These are phyloP conservation scores for Bradynema listronoti DNA, from an alignment of 1,140 invertebrate species.

Conservation along the genomic window DNA sequence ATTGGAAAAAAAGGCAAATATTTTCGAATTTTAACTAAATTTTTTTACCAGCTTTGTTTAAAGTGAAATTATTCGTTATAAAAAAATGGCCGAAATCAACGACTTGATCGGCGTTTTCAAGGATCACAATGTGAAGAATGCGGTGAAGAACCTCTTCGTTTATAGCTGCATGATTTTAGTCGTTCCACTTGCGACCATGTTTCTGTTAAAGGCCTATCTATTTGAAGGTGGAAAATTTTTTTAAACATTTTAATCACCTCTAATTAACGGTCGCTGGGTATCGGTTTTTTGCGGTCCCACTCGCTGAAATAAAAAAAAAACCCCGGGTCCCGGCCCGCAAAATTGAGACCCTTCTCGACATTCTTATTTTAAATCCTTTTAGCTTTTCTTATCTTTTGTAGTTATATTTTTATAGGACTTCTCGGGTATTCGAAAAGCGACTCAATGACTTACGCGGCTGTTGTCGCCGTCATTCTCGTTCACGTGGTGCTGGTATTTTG, in stretches of 20 bases:
- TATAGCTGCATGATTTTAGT: slow-evolving; percentile 37
- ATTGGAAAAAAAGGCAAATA: too few species aligned
- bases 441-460: slow-evolving; percentile 40
- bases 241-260: background rate
- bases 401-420: slow-evolving; percentile 16
- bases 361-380: too few species aligned
- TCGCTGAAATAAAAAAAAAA: too few species aligned
- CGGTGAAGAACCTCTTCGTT: slow-evolving; percentile 35
- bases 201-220: slow-evolving; percentile 32
- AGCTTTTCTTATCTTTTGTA: background rate
- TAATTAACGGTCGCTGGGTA: too few species aligned
- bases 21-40: too few species aligned
- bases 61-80: too few species aligned
- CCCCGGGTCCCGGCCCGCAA: too few species aligned
- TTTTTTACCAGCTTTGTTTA: too few species aligned
- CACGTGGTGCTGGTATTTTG: slow-evolving; percentile 37
- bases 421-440: slow-evolving; percentile 31
- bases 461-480: slow-evolving; percentile 38
- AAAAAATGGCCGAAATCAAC: slow-evolving; percentile 25
- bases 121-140: slow-evolving; percentile 24
- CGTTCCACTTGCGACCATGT: slow-evolving; percentile 39
- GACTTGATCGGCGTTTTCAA: slow-evolving; percentile 30
- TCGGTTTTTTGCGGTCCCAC: too few species aligned
- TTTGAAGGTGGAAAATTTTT: slow-evolving; percentile 38
- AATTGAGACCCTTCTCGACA: too few species aligned